Percentiles rank a stretch among this genome's conserved stretches.
phyloP scores from a whole-genome alignment of 2,888 invertebrate genomes.

The Nemapogon koenigi region DNA sequence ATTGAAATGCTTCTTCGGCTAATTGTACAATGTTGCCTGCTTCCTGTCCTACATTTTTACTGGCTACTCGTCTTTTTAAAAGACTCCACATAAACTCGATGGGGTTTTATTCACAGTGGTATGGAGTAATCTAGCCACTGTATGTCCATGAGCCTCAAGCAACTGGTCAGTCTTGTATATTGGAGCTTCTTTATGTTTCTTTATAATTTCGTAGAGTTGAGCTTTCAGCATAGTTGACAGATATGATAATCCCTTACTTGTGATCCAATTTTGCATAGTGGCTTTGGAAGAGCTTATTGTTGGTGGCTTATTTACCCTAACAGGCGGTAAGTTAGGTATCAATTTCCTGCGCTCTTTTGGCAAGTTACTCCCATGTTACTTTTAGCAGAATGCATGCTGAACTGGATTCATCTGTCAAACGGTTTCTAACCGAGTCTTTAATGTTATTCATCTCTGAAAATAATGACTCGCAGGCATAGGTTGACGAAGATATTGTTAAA shows the following conservation, averaged over 20 bases:
- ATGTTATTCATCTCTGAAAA: too few species aligned
- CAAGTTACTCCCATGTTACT: too few species aligned
- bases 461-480: too few species aligned
- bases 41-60: constrained; percentile 6
- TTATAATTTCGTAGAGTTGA: constrained; percentile 16
- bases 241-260: constrained; percentile 8
- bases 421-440: too few species aligned
- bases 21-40: constrained; percentile 2
- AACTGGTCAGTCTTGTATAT: constrained; percentile 17
- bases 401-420: too few species aligned
- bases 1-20: constrained; percentile 2
- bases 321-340: constrained; percentile 17
- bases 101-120: constrained; percentile 16
- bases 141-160: constrained; percentile 15
- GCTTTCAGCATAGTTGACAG: constrained; percentile 14
- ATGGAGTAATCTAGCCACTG: constrained; percentile 16
- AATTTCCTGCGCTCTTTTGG: too few species aligned
- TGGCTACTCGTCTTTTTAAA: constrained; percentile 9
- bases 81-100: constrained; percentile 17
- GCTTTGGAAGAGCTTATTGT: constrained; percentile 3
- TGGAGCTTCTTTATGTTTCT: constrained; percentile 17
- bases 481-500: too few species aligned
- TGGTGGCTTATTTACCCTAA: constrained; percentile 8
- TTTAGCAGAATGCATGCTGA: too few species aligned
- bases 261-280: constrained; percentile 9